Conservation (phyloP, 2,888 invertebrate genomes). For the Tuta absoluta region DNA sequence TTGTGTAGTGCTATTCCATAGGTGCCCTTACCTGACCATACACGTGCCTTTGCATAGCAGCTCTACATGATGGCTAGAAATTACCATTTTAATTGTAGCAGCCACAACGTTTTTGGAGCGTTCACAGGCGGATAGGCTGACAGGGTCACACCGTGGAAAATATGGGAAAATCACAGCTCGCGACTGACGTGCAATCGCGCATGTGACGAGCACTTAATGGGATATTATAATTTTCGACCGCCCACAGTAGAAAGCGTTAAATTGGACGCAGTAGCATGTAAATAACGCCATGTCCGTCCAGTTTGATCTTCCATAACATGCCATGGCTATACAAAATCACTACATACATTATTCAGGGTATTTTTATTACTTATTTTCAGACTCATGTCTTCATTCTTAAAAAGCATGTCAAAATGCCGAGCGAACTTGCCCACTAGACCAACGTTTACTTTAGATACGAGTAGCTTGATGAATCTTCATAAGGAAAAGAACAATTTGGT, state of each 20-base stretch:
- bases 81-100: slow-evolving; percentile 71
- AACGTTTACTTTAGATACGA: slow-evolving; percentile 9
- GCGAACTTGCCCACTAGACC: not conserved
- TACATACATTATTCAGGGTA: not conserved
- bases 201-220: slow-evolving; percentile 69
- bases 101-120: slow-evolving; percentile 54
- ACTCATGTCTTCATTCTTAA: not conserved
- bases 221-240: slow-evolving; percentile 67
- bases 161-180: slow-evolving; percentile 37
- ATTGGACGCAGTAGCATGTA: slow-evolving; percentile 48
- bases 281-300: slow-evolving; percentile 21
- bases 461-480: not conserved
- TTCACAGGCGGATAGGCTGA: slow-evolving; percentile 38
- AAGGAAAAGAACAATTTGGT: slow-evolving; percentile 36
- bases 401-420: not conserved
- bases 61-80: slow-evolving; percentile 38
- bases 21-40: slow-evolving; percentile 3
- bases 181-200: slow-evolving; percentile 63
- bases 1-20: not conserved
- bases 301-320: slow-evolving; percentile 14
- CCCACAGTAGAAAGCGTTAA: slow-evolving; percentile 52
- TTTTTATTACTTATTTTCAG: slow-evolving; percentile 14
- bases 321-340: not conserved
- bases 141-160: slow-evolving; percentile 54
- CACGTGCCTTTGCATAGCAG: slow-evolving; percentile 8